phyloP scores from a whole-genome alignment of 2,797 vertebrate genomes.

The Sebastes vulpes region DNA sequence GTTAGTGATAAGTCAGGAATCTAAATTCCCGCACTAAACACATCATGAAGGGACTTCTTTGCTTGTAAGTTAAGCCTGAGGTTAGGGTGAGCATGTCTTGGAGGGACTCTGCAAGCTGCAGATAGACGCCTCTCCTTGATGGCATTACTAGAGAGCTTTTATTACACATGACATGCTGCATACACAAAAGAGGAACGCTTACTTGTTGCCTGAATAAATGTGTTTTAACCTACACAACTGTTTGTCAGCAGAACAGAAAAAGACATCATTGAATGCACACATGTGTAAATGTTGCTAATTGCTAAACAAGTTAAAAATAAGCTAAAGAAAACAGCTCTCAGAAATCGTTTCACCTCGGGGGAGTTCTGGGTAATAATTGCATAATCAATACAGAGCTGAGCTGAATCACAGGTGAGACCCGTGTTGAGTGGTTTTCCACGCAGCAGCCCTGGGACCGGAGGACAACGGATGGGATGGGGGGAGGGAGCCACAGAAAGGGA shows the following conservation, averaged over 20 bases:
- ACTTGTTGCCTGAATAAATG: background rate
- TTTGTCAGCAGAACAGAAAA: background rate
- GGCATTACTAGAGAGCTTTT: background rate
- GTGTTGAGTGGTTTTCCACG: constrained; percentile 60
- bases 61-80: too few species aligned
- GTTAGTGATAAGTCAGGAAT: background rate
- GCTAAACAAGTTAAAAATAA: background rate
- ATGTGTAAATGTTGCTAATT: background rate
- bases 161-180: background rate
- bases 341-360: constrained; percentile 19
- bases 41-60: background rate
- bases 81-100: background rate
- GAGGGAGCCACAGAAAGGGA: constrained; percentile 49
- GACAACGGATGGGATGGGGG: constrained; percentile 40
- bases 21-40: background rate
- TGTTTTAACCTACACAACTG: background rate
- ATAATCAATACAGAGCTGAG: constrained; percentile 74
- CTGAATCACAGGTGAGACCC: constrained; percentile 78
- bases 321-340: background rate
- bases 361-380: constrained; percentile 68
- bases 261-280: background rate
- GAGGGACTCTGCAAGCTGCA: background rate
- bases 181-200: background rate
- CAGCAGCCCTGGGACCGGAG: constrained; percentile 68
- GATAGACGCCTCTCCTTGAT: background rate